Conservation (phyloP, 2,888 invertebrate genomes). For the Pedicia rivosa region DNA sequence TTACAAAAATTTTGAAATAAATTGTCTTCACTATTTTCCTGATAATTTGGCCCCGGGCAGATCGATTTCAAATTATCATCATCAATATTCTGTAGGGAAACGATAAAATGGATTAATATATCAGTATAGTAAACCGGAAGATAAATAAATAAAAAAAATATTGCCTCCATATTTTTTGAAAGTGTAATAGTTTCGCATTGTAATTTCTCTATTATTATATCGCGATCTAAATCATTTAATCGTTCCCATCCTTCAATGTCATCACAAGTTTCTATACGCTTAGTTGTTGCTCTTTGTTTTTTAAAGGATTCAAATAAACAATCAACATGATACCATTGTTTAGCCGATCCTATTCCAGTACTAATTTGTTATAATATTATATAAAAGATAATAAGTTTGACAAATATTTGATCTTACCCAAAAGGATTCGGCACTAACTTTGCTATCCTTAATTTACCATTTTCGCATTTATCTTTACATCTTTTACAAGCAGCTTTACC, state of each 20-base stretch:
- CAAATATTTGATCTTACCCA: conserved; percentile 22
- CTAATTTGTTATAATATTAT: conserved; percentile 9
- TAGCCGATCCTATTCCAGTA: conserved; percentile 58
- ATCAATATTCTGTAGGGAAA: conserved; percentile 6
- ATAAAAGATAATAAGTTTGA: conserved; percentile 21
- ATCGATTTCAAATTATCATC: background rate
- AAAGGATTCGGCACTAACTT: conserved; percentile 57
- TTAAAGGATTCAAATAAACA: conserved; percentile 68
- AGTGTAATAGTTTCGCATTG: too few species aligned
- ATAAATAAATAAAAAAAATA: too few species aligned
- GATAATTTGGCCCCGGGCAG: background rate
- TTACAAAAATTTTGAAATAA: conserved; percentile 59
- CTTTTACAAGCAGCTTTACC: conserved; percentile 73
- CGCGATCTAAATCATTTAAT: conserved; percentile 48
- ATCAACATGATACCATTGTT: conserved; percentile 65
- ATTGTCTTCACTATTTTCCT: conserved; percentile 39
- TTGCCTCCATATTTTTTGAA: too few species aligned
- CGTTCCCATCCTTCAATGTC: conserved; percentile 65
- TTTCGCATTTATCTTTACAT: conserved; percentile 63
- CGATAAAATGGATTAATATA: too few species aligned
- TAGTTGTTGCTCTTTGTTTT: conserved; percentile 65
- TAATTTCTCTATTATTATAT: conserved; percentile 33
- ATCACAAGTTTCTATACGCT: conserved; percentile 59
- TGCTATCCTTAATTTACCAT: conserved; percentile 56
- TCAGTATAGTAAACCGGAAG: too few species aligned